Evolutionary conservation across 2,113 vertebrate species (phyloP).

Genomic region (Thamnaconus septentrionalis): DNA sequence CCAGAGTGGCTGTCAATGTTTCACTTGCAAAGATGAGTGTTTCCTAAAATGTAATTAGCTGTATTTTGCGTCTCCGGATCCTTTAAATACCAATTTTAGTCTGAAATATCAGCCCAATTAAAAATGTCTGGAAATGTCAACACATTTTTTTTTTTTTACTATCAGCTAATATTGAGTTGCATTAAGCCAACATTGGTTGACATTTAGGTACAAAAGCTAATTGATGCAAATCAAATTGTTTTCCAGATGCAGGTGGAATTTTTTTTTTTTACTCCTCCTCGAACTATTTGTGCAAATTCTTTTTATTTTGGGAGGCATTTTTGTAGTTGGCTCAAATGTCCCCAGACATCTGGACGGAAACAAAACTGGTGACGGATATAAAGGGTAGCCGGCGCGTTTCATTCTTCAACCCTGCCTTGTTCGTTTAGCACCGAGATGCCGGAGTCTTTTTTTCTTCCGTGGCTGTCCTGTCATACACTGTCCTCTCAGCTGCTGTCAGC

Average conservation of each 20-base stretch:
- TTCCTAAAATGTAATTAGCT: too few species aligned
- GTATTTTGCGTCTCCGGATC: too few species aligned
- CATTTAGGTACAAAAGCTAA: slow-evolving; percentile 15
- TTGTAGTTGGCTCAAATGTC: slow-evolving; percentile 5
- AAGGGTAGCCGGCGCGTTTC: slow-evolving; percentile 2
- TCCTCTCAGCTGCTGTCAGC: slow-evolving; percentile 29
- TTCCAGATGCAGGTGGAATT: not conserved
- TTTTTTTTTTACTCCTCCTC: not conserved
- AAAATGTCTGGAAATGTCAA: slow-evolving; percentile 7
- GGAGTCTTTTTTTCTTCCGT: slow-evolving; percentile 9
- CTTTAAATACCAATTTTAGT: not conserved
- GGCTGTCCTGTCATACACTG: slow-evolving; percentile 18
- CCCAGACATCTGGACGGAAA: slow-evolving; percentile 12
- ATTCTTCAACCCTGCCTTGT: slow-evolving; percentile 17
- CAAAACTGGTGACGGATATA: not conserved
- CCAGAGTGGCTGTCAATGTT: too few species aligned
- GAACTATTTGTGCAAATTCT: not conserved
- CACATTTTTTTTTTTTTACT: not conserved
- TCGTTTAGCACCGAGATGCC: slow-evolving; percentile 18
- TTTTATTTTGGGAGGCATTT: slow-evolving; percentile 11
- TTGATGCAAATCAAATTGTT: not conserved
- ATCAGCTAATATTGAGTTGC: not conserved
- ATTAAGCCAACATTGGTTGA: slow-evolving; percentile 8
- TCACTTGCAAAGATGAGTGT: too few species aligned
- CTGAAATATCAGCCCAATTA: not conserved